Evolutionary conservation across 1,140 invertebrate species (phyloP), one percentile per base, ranked within the genome.

Genomic region (Neotoxoptera formosana): DNA sequence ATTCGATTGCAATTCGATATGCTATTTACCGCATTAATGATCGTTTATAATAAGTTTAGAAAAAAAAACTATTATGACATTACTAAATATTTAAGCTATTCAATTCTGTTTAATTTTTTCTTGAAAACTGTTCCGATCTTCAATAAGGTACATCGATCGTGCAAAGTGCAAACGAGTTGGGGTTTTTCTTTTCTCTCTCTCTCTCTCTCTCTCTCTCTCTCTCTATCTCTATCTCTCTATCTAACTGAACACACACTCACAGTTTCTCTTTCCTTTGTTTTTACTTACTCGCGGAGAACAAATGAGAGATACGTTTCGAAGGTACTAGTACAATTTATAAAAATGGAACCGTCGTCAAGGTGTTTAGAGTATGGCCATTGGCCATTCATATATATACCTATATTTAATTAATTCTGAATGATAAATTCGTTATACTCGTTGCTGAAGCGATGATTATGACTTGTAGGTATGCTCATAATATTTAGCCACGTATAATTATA

Each of bases 381-480:
- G 6, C n/a, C 21, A 7, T 21, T 53, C 7, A 53, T 21, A 67
- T 67, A 25, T 87, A 87, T 87, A 87, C 21, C 8, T 47, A 21
- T 88, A 88, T 34, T n/a, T 48, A 14, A 89, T 25, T 89, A 56
- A 89, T 53, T 89, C 2, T 17, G 30, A 48, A 88, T 51, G 21
- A 48, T 48, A 21, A 51, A 88, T 51, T 7, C n/a, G 20, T 56
- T 25, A 41, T 25, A 41, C 48, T 25, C 88, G 34, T 89, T 36
- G 51, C 51, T 56, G 21, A 21, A 36, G 34, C 34, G 51, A 89
- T 41, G 21, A 41, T 41, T 56, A 56, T 89, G 51, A 56, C 34
- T 30, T 56, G 17, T 76, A 89, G 34, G 51, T 53, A 89, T 89
- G 88, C 88, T 89, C 88, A 89, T 89, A 89, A 89, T 89, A 89